phyloP scores from a whole-genome alignment of 2,113 vertebrate species.

The Phocoena phocoena region DNA sequence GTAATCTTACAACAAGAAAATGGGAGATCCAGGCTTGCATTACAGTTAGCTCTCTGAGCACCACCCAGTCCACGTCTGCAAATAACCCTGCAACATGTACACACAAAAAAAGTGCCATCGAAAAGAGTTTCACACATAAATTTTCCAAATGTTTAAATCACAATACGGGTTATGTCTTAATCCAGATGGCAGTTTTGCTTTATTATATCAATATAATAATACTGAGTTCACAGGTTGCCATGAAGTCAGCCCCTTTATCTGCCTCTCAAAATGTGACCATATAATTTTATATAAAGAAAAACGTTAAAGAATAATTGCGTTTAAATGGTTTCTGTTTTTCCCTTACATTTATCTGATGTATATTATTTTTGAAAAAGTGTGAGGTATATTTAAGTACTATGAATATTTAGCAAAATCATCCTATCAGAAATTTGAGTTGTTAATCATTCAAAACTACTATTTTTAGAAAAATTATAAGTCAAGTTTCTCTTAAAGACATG shows the following conservation, averaged over 20 bases:
- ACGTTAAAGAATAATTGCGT: not conserved
- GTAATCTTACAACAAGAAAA: not conserved
- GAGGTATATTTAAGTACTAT: not conserved
- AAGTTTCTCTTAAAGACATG: not conserved
- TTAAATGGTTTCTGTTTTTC: not conserved
- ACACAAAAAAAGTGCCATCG: accelerated
- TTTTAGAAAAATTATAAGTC: not conserved
- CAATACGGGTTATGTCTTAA: not conserved
- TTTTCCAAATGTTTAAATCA: not conserved
- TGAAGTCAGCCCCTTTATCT: not conserved
- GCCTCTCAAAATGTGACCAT: not conserved
- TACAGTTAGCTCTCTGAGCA: not conserved
- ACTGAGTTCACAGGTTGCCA: not conserved
- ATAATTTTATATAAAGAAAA: not conserved
- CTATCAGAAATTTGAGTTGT: not conserved
- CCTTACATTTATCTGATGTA: not conserved
- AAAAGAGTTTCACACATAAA: not conserved
- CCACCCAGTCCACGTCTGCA: not conserved
- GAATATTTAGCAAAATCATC: not conserved
- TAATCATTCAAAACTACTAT: not conserved
- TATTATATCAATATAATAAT: not conserved
- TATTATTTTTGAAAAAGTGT: not conserved
- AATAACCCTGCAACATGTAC: not conserved
- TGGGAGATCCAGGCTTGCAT: not conserved
- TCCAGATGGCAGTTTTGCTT: not conserved